phyloP scores from a whole-genome alignment of 37 sponge, comb jelly and placozoan genomes.

The Crambe crambe region DNA sequence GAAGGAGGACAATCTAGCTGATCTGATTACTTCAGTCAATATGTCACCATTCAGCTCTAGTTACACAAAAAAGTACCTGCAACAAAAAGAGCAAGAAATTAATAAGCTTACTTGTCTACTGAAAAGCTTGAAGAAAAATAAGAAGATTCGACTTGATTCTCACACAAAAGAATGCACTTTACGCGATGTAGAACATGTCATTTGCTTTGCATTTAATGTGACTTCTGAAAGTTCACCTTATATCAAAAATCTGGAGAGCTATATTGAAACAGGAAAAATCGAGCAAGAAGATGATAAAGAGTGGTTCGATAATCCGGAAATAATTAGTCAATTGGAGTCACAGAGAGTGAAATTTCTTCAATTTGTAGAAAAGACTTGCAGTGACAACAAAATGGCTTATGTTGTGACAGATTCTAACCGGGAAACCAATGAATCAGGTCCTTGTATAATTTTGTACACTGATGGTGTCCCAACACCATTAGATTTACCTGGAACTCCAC shows the following conservation, averaged over 20 bases:
- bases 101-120: conserved; percentile 13
- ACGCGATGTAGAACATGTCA: conserved; percentile 7
- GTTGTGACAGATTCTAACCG: conserved; percentile 3
- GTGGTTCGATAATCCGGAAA: conserved; percentile 5
- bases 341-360: conserved; percentile 1
- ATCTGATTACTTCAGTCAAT: not conserved
- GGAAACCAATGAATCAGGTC: conserved; percentile 5
- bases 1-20: conserved; percentile 15
- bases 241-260: not conserved
- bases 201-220: conserved; percentile 40
- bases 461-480: conserved; percentile 3
- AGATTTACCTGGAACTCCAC: conserved; percentile 14
- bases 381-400: not conserved
- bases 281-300: not conserved
- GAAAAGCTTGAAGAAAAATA: not conserved
- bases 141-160: not conserved
- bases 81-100: conserved; percentile 41
- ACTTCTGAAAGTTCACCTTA: not conserved
- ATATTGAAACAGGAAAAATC: not conserved
- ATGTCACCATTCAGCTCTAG: conserved; percentile 22
- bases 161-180: not conserved
- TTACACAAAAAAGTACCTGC: not conserved
- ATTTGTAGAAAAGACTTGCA: conserved; percentile 12
- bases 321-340: not conserved
- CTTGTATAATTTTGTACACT: conserved; percentile 15